These are phyloP conservation scores for Okapia johnstoni DNA, from an alignment of 2,113 vertebrate genomes.

Conservation along the genomic window DNA sequence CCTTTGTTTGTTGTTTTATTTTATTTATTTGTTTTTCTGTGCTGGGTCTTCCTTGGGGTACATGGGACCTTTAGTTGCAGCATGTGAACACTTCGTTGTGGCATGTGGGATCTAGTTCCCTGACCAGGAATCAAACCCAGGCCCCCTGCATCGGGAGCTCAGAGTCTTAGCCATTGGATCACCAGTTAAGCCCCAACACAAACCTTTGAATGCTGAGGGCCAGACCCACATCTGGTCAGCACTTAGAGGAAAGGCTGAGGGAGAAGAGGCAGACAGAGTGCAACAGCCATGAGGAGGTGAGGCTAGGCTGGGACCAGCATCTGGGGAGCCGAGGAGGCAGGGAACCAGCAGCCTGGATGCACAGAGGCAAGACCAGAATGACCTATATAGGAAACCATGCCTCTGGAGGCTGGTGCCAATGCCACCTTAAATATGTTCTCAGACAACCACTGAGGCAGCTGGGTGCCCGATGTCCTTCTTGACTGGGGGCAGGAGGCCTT, in stretches of 20 bases:
- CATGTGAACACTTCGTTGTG: background rate
- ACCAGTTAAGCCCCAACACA: background rate
- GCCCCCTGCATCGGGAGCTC: background rate
- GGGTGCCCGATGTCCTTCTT: background rate
- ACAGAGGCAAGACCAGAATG: background rate
- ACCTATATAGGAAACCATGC: fast-evolving
- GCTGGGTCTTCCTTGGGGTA: background rate
- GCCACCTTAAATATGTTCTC: background rate
- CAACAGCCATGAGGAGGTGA: background rate
- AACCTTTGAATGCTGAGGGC: background rate
- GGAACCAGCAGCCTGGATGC: background rate
- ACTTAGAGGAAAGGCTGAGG: background rate
- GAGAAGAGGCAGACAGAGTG: background rate
- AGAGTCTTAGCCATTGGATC: background rate
- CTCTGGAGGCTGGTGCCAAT: background rate
- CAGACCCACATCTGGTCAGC: background rate
- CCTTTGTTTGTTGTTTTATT: background rate
- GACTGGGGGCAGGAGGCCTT: background rate
- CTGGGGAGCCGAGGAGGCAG: background rate
- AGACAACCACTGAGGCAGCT: background rate
- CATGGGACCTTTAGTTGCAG: background rate
- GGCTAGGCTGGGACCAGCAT: background rate
- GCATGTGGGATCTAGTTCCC: background rate
- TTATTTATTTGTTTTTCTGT: background rate
- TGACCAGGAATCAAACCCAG: background rate